A percentile compares a stretch with the other conserved stretches of the same genome.
Conservation (phyloP, 2,888 invertebrate genomes). For the Meloe dianella region DNA sequence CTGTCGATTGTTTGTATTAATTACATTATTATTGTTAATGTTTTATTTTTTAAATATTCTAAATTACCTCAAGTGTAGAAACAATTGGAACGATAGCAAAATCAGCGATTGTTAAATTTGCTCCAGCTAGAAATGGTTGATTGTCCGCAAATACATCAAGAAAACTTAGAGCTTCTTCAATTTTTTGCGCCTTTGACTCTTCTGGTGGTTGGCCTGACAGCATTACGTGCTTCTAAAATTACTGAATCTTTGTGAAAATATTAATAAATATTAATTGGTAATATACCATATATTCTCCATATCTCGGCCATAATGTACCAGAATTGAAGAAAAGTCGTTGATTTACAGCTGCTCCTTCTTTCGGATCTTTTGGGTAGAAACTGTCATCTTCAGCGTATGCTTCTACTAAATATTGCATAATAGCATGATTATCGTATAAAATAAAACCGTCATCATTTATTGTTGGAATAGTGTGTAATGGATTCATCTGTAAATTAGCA, state of each 20-base stretch:
- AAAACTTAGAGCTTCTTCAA: slow-evolving; percentile 67
- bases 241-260: slow-evolving; percentile 33
- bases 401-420: slow-evolving; percentile 69
- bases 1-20: slow-evolving; percentile 31
- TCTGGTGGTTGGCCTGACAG: slow-evolving; percentile 39
- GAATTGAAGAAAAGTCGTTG: slow-evolving; percentile 69
- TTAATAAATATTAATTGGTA: too few species aligned
- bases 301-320: slow-evolving; percentile 64
- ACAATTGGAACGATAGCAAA: slow-evolving; percentile 68
- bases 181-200: slow-evolving; percentile 51
- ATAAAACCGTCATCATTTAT: slow-evolving; percentile 74
- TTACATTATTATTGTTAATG: neutral
- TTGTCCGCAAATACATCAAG: slow-evolving; percentile 67
- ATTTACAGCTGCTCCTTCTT: slow-evolving; percentile 68
- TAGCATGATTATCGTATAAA: slow-evolving; percentile 75
- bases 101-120: slow-evolving; percentile 74
- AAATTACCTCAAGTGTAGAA: slow-evolving; percentile 65
- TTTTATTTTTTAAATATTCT: neutral
- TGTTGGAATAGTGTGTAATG: slow-evolving; percentile 50
- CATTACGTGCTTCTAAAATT: slow-evolving; percentile 45
- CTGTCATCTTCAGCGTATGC: slow-evolving; percentile 70
- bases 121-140: slow-evolving; percentile 70
- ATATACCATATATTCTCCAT: slow-evolving; percentile 64
- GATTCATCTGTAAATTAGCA: too few species aligned
- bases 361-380: slow-evolving; percentile 70